Evolutionary conservation across 2,888 invertebrate species (phyloP), one percentile per base, ranked within the genome.

Genomic region (Chalcosyrphus nemorum): DNA sequence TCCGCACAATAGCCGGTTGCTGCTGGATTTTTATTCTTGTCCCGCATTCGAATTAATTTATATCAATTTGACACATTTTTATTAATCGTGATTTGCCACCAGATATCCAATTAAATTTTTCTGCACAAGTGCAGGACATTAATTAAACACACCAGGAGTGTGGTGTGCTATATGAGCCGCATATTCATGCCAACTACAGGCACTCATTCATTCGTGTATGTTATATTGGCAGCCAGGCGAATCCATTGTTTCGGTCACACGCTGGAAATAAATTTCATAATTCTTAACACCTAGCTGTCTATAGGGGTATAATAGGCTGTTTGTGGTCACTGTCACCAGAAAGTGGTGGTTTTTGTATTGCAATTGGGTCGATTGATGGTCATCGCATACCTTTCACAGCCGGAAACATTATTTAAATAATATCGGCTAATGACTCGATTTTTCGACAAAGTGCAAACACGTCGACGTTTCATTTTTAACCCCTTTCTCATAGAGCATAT

Each of bases 21-120:
- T 21, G 7, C n/a, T 43, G 63, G 54, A 21, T 35, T 76, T 63
- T 52, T 21, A 71, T 81, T 81, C 76, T 63, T 81, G 76, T 81
- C 81, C 76, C 81, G 76, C 81, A 81, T 76, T 35, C 57, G 81
- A 81, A 81, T 81, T 76, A 81, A 81, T 81, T 76, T 70, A 81
- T 76, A 81, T 81, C 76, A 81, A 81, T 81, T 81, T 76, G 76
- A 81, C 70, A 76, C 65, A 76, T 71, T 81, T 81, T 81, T 81
- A 71, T 81, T 70, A 75, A 81, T 76, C 77, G 71, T 76, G 70
- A 76, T 76, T 81, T 76, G 63, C 59, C 52, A 76, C 65, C 65
- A 76, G 81, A 81, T 70, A 81, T 76, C 21, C 70, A 81, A 71
- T 81, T 76, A 63, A 61, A 56, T 27, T 56, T 56, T 38, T 66